Evolutionary conservation across 2,888 invertebrate species (phyloP), one percentile per base, ranked within the genome.

Genomic region (Atethmia centrago): DNA sequence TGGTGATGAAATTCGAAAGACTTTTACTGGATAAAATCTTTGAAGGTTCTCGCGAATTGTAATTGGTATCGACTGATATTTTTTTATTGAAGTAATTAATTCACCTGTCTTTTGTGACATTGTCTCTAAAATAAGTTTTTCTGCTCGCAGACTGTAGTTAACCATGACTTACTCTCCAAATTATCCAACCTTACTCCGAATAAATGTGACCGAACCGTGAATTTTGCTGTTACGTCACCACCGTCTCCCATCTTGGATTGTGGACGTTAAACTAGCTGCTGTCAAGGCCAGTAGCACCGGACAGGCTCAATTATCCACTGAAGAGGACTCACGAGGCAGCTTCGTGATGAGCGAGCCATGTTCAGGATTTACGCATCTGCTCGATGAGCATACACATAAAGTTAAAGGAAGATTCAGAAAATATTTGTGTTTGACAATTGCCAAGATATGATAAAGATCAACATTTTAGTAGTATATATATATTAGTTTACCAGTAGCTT

Each of bases 281-380:
- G 83, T 87, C 90, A 92, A 92, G 92, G 92, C 86, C 90, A 86
- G 79, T 56, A 68, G 69, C 47, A 70, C 89, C 91, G 92, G 92
- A 92, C 86, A 88, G 85, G 67, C 74, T 82, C 89, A 88, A 91
- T 92, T 92, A 92, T 88, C 80, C 90, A 90, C 90, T 90, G 87
- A 71, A 80, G 79, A 80, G 79, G 81, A 77, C 72, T 65, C 85
- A 82, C 85, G 82, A 70, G 82, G 77, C 65, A 47, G 65, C 71
- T 28, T n/a, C 74, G 71, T 82, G 82, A 77, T 71, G 25, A 62
- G 21, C 51, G 53, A 25, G 58, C 59, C 31, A 51, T 59, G 67
- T 36, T 74, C 70, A 82, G 85, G 85, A 81, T 71, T 81, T 71
- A 71, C 68, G 31, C 61, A 68, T 45, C 55, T 63, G 42, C 55